Percentiles rank a stretch among this genome's conserved stretches.
These are phyloP conservation scores for Heliconius charithonia DNA, from an alignment of 2,888 invertebrate genomes.

Conservation along the genomic window DNA sequence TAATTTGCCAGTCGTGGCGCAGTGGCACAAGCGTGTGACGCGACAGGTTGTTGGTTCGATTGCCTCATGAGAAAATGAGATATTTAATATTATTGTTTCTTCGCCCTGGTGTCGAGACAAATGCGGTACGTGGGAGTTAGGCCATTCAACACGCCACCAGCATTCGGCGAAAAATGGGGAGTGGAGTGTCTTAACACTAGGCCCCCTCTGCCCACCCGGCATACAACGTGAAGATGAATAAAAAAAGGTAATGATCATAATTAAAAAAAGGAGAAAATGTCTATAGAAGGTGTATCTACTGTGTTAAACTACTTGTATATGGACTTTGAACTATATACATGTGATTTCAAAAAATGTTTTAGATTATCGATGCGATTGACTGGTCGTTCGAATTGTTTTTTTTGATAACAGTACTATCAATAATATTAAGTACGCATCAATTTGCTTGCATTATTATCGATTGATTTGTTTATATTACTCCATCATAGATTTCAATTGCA, in stretches of 20 bases:
- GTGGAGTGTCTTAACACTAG: too few relatives aligned
- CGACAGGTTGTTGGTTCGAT: too few relatives aligned
- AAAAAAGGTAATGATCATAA: too few relatives aligned
- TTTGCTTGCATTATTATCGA: background rate
- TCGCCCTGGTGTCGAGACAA: too few relatives aligned
- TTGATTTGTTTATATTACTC: constrained; percentile 10
- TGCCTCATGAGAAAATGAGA: too few relatives aligned
- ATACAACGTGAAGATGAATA: too few relatives aligned
- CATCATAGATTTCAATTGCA: background rate
- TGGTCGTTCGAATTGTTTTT: background rate
- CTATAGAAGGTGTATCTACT: background rate
- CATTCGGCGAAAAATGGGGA: too few relatives aligned
- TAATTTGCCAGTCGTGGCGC: background rate
- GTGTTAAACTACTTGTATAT: background rate
- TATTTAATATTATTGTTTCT: too few relatives aligned
- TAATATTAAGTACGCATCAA: constrained; percentile 1
- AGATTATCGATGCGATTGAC: background rate
- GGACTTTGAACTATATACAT: background rate
- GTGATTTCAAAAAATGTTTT: background rate
- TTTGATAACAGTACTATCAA: constrained; percentile 1
- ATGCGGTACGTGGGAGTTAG: too few relatives aligned
- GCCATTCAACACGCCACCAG: too few relatives aligned
- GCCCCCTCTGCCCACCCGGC: too few relatives aligned
- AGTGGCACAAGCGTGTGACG: too few relatives aligned
- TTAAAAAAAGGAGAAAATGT: background rate